Percentiles rank a stretch among this genome's conserved stretches.
phyloP scores from a whole-genome alignment of 2,113 vertebrate genomes.

The Tyrannus savana region DNA sequence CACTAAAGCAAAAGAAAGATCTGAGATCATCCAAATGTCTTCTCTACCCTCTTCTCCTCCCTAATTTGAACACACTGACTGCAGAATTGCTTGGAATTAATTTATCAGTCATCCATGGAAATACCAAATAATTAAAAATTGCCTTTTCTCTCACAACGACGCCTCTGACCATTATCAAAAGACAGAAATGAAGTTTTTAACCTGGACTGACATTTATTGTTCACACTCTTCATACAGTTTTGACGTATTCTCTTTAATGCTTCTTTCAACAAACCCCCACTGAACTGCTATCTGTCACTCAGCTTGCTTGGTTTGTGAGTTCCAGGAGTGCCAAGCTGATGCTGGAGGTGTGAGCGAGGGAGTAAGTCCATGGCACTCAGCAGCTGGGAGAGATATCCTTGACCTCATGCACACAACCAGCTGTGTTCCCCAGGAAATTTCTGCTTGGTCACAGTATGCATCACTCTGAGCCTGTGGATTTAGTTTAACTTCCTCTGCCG shows the following conservation, averaged over 20 bases:
- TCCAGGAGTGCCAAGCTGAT: not conserved
- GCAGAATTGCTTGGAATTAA: not conserved
- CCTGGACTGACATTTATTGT: not conserved
- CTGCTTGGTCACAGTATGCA: fast-evolving
- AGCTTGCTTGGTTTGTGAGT: not conserved
- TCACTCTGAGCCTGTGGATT: not conserved
- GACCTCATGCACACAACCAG: fast-evolving
- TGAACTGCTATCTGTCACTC: not conserved
- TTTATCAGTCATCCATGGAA: not conserved
- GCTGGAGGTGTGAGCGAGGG: fast-evolving
- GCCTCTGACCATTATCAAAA: not conserved
- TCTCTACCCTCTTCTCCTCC: not conserved
- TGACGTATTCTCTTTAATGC: not conserved
- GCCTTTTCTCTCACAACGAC: not conserved
- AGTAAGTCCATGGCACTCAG: fast-evolving
- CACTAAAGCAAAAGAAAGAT: not conserved
- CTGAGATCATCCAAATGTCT: not conserved
- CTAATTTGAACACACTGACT: not conserved
- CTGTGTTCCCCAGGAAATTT: fast-evolving
- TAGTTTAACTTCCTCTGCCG: not conserved
- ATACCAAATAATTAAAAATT: not conserved
- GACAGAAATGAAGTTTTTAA: not conserved
- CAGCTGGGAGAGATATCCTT: not conserved
- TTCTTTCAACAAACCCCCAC: not conserved
- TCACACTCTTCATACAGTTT: not conserved